Evolutionary conservation across 1,140 invertebrate species (phyloP).

Genomic region (Zaprionus taronus): DNA sequence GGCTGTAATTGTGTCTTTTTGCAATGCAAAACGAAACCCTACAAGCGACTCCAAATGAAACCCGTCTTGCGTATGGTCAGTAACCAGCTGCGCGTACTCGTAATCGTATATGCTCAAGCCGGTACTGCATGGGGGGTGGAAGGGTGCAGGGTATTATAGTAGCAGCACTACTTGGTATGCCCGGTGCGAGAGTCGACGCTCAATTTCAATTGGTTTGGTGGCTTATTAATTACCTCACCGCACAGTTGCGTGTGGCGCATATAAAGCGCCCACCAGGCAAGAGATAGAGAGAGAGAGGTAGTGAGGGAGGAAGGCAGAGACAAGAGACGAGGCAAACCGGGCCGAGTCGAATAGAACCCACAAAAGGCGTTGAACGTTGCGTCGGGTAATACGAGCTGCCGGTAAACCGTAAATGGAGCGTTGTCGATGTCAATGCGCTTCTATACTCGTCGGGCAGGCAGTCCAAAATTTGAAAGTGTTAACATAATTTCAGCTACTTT

Average conservation of each 20-base stretch:
- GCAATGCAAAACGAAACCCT: constrained; percentile 43
- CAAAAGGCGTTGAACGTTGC: constrained; percentile 71
- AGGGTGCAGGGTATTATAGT: background rate
- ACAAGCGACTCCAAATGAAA: constrained; percentile 56
- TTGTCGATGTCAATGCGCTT: constrained; percentile 70
- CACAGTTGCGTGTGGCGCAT: constrained; percentile 73
- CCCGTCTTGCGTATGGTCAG: constrained; percentile 78
- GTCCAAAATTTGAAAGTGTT: constrained; percentile 33
- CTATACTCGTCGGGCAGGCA: constrained; percentile 3
- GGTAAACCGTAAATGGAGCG: constrained; percentile 73
- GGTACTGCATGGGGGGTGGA: constrained; percentile 1
- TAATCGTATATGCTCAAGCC: constrained; percentile 47
- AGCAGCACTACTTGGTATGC: constrained; percentile 68
- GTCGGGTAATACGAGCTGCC: constrained; percentile 65
- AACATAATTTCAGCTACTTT: constrained; percentile 18
- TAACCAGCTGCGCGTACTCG: constrained; percentile 48
- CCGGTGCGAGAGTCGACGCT: constrained; percentile 61
- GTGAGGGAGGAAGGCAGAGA: background rate
- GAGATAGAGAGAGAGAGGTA: background rate
- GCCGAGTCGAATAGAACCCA: constrained; percentile 65
- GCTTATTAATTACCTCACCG: constrained; percentile 81
- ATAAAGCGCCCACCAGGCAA: constrained; percentile 57
- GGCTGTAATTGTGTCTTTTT: background rate
- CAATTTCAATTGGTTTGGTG: constrained; percentile 71
- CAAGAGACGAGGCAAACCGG: constrained; percentile 12